Base-by-base conservation (phyloP, 2,888 invertebrate genomes). In the Cylindroiulus punctatus region DNA sequence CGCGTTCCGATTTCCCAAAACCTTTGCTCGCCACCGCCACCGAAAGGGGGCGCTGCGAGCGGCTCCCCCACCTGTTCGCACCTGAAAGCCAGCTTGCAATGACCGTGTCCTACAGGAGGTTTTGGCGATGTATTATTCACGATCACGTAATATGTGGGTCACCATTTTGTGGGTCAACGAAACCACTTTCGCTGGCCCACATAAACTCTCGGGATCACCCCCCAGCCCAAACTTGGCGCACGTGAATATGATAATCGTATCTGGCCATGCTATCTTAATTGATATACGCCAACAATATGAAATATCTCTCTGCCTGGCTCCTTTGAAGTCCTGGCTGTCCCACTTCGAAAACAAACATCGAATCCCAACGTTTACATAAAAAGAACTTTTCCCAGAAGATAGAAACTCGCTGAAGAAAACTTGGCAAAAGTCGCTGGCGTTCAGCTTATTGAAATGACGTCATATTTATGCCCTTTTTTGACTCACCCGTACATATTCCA, bases 101-200 rank as follows among this genome's bases (percentile, higher is more conserved):
- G 65, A 65, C 65, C 65, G 65, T 65, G 65, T 65, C 65, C 65
- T 65, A 65, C 65, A 65, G 65, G 65, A 65, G 22, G 65, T 26
- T 65, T 12, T 26, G 65, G 4, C 65, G 65, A 65, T 65, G 65
- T 65, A 65, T 65, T 65, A 65, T 65, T 65, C 65, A 65, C 65
- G 65, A 65, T 65, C 65, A 65, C 65, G 65, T 65, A 65, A 65
- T 65, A 65, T 65, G 65, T 65, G 26, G 65, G 65, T 65, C 65
- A 65, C 26, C 65, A 12, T 65, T n/a, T 65, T 65, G 65, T 65
- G 65, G 65, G 65, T 65, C 65, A 65, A 65, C 65, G 65, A n/a
- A 65, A 65, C 65, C 65, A 65, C 65, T 65, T 65, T 65, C 65
- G 12, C 65, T 65, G 65, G 26, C 65, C 65, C 65, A 65, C 65